Percentiles rank a stretch among this genome's conserved stretches.
Conservation (phyloP, 1,140 invertebrate species). For the Solenopsis invicta region DNA sequence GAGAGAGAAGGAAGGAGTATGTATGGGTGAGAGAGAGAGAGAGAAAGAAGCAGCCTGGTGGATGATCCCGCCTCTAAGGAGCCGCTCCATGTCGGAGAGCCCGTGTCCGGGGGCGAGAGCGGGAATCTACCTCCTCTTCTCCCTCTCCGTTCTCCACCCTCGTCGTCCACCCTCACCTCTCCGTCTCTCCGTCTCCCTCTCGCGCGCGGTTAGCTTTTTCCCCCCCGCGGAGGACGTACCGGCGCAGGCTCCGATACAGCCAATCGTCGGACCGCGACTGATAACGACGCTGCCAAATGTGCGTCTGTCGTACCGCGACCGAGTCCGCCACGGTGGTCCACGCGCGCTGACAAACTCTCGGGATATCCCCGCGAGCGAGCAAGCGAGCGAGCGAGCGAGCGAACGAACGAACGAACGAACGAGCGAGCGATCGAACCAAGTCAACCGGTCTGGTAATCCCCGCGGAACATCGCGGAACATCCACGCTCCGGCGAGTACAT, state of each 20-base stretch:
- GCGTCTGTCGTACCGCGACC: conserved; percentile 81
- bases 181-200: conserved; percentile 23
- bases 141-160: conserved; percentile 57
- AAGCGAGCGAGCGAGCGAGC: conserved; percentile 7
- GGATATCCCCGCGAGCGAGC: conserved; percentile 64
- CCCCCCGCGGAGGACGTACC: conserved; percentile 75
- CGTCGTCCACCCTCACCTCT: conserved; percentile 53
- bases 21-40: not conserved
- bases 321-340: conserved; percentile 81
- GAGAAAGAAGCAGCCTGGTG: conserved; percentile 81
- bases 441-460: conserved; percentile 24
- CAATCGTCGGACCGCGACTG: conserved; percentile 86
- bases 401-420: conserved; percentile 8
- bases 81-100: conserved; percentile 65
- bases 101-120: conserved; percentile 65
- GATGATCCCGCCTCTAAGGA: conserved; percentile 86
- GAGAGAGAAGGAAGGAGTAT: not conserved
- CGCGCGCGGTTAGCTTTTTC: conserved; percentile 37
- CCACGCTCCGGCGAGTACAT: not conserved
- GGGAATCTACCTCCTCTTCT: conserved; percentile 39
- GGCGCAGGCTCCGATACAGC: conserved; percentile 87
- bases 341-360: conserved; percentile 76
- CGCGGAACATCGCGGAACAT: conserved; percentile 9
- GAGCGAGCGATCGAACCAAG: not conserved
- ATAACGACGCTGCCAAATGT: conserved; percentile 86